A percentile compares a stretch with the other conserved stretches of the same genome.
Conservation (phyloP, 2,113 vertebrate species). For the Ctenomys sociabilis region DNA sequence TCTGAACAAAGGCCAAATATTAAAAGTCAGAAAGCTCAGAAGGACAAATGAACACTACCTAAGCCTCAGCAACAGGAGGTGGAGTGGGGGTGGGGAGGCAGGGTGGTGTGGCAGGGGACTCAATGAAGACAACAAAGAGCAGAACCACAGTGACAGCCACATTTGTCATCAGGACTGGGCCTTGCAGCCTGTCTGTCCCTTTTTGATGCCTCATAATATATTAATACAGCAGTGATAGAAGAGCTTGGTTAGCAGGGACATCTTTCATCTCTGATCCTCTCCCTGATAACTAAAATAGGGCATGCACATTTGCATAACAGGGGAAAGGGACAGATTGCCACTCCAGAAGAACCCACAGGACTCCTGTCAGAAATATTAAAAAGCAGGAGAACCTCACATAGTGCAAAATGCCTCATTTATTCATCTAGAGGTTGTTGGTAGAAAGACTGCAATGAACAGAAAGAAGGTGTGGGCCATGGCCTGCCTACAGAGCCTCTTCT, state of each 20-base stretch:
- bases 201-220: slow-evolving; percentile 1
- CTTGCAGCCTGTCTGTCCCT: slow-evolving; percentile 56
- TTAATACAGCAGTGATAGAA: slow-evolving; percentile 66
- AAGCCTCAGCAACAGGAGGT: slow-evolving; percentile 41
- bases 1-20: slow-evolving; percentile 78
- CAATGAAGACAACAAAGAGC: slow-evolving; percentile 2
- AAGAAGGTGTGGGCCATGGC: neutral
- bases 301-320: slow-evolving; percentile 74
- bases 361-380: slow-evolving; percentile 74
- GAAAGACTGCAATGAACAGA: neutral
- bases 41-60: slow-evolving; percentile 59
- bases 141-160: neutral
- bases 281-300: slow-evolving; percentile 69
- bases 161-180: slow-evolving; percentile 6
- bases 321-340: slow-evolving; percentile 79
- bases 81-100: slow-evolving; percentile 19
- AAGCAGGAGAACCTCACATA: slow-evolving; percentile 52
- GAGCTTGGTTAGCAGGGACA: slow-evolving; percentile 64
- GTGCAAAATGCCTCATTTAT: neutral
- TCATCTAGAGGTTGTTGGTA: neutral
- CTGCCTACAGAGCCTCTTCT: neutral
- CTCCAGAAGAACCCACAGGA: slow-evolving; percentile 68
- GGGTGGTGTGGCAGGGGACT: slow-evolving; percentile 9
- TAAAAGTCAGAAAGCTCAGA: slow-evolving; percentile 78
- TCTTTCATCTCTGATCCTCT: slow-evolving; percentile 76